Conservation (phyloP, 1,140 invertebrate species). For the Drosophila ogumai region DNA sequence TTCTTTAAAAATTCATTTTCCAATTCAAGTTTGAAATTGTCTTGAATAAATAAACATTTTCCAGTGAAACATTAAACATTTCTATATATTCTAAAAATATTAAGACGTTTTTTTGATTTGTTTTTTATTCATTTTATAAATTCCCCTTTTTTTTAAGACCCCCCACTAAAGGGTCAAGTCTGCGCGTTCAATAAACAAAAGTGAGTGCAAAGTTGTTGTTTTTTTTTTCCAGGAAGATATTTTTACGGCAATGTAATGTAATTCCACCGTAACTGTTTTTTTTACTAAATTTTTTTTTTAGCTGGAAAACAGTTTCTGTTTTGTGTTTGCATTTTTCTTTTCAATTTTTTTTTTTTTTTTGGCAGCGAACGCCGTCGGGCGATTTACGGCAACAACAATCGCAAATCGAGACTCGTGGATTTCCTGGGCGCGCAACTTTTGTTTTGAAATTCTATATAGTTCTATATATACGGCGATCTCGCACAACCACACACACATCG, state of each 20-base stretch:
- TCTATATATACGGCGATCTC: conserved; percentile 37
- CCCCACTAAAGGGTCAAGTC: neutral
- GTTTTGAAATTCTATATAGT: conserved; percentile 49
- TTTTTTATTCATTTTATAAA: neutral
- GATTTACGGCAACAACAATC: conserved; percentile 37
- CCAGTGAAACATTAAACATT: neutral
- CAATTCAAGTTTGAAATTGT: neutral
- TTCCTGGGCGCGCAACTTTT: conserved; percentile 51
- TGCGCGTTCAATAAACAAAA: conserved; percentile 7
- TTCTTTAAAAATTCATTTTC: neutral
- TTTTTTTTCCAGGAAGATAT: neutral
- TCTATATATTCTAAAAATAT: neutral
- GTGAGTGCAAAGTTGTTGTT: conserved; percentile 6
- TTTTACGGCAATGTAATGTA: conserved; percentile 5
- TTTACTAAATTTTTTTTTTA: conserved; percentile 3
- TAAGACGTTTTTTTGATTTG: too few species aligned
- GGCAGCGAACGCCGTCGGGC: conserved; percentile 35
- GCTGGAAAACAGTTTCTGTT: conserved; percentile 21
- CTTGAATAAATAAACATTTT: neutral
- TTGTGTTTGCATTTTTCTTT: conserved; percentile 22
- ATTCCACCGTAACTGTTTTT: neutral
- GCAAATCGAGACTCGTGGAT: conserved; percentile 35
- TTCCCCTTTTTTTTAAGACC: neutral
- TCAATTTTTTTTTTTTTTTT: conserved; percentile 19
- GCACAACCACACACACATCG: conserved; percentile 4